Conservation (phyloP, 1,140 invertebrate genomes). For the Battus philenor region DNA sequence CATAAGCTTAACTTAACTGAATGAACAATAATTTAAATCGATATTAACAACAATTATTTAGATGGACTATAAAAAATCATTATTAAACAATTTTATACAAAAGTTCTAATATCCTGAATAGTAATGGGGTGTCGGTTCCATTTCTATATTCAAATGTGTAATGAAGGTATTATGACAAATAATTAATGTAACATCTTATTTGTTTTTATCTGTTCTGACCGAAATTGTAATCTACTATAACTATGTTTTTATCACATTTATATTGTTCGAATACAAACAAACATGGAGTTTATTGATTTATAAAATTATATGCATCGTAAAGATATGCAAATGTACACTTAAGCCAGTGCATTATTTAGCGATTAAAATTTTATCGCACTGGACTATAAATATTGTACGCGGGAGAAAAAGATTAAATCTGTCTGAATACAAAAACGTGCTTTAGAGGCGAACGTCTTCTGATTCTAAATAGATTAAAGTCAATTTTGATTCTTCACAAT, state of each 20-base stretch:
- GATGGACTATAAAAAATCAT: background rate
- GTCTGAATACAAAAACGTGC: constrained; percentile 56
- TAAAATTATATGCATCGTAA: constrained; percentile 2
- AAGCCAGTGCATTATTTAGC: constrained; percentile 60
- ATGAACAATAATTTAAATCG: background rate
- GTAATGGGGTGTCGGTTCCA: too few species aligned
- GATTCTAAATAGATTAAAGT: constrained; percentile 62
- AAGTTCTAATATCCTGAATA: background rate
- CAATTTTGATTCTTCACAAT: constrained; percentile 44
- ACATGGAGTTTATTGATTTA: too few species aligned
- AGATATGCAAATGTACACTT: constrained; percentile 33
- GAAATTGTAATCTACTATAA: too few species aligned
- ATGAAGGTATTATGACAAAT: too few species aligned
- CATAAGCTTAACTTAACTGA: background rate
- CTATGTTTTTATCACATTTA: too few species aligned
- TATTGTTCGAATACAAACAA: too few species aligned
- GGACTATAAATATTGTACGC: constrained; percentile 40
- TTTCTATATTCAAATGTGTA: too few species aligned
- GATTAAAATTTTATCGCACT: constrained; percentile 49
- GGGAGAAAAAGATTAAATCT: constrained; percentile 60
- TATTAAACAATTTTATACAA: background rate
- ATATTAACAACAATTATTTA: too few species aligned
- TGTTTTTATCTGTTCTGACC: too few species aligned
- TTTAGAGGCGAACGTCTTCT: constrained; percentile 52
- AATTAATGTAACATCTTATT: too few species aligned